These are phyloP conservation scores for Amphilophus citrinellus DNA, from an alignment of 2,113 vertebrate species.

Conservation along the genomic window DNA sequence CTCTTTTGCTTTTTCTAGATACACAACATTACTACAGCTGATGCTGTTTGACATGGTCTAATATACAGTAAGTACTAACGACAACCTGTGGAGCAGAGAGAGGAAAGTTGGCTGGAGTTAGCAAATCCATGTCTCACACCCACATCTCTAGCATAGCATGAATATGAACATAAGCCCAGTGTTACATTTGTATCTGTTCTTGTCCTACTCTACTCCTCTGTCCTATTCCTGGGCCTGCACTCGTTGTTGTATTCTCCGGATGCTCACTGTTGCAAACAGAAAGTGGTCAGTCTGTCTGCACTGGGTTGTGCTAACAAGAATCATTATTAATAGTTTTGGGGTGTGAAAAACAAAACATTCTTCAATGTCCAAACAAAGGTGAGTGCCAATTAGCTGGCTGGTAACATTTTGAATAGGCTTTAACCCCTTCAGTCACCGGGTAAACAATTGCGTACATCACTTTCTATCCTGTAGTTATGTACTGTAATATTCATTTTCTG, in stretches of 20 bases:
- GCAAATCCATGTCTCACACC: not conserved
- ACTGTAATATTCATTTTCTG: too few relatives aligned
- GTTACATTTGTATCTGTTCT: not conserved
- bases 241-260: constrained; percentile 25
- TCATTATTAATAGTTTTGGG: not conserved
- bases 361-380: not conserved
- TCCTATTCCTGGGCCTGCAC: not conserved
- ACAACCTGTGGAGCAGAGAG: not conserved
- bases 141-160: not conserved
- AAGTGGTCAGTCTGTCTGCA: not conserved
- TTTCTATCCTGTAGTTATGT: too few relatives aligned
- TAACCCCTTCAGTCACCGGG: too few relatives aligned
- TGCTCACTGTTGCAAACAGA: constrained; percentile 1
- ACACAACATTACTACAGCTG: not conserved
- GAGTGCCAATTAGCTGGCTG: not conserved
- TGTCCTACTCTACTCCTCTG: constrained; percentile 26
- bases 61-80: not conserved
- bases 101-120: not conserved
- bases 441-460: too few relatives aligned
- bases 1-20: not conserved
- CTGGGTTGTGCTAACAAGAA: not conserved
- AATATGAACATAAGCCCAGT: not conserved
- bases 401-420: not conserved
- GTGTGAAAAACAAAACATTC: not conserved
- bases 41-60: not conserved